Base-by-base conservation (phyloP, 2,797 vertebrate genomes). In the Pipistrellus nathusii region DNA sequence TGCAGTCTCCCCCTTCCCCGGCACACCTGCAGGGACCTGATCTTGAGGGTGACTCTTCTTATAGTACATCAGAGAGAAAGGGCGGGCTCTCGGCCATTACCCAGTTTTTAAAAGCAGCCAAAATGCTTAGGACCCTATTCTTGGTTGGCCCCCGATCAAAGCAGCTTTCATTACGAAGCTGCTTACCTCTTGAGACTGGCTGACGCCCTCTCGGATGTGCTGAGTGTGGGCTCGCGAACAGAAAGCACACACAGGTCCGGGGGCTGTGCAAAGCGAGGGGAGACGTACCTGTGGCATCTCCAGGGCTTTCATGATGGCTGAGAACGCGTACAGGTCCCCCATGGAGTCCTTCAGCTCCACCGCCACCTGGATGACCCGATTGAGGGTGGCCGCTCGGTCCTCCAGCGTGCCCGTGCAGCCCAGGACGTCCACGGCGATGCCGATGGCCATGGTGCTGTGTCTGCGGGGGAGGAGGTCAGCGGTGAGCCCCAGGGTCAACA, bases 301-400 rank as follows among this genome's bases (percentile, higher is more conserved):
- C 96, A 99, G 98, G n/a, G 99, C 99, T 97, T 99, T 99, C 99
- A 99, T 99, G 97, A 99, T 97, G 48, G 99, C 99, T 0, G 99
- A 99, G 98, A 99, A 99, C 0, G 99, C 99, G 11, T 99, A 99
- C 96, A 99, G 98, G 97, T 99, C 99, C n/a, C 99, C 99, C 98
- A 99, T 98, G 0, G 98, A 93, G 93, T 99, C 99, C 97, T 99
- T 99, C 95, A 99, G 98, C 96, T 99, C 99, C 97, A 99, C 96
- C 0, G 99, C 99, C 0, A 99, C 99, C 95, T 99, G 99, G 97
- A 99, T 99, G 97, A 99, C 99, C 93, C 98, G 99, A 88, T 99
- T 99, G 77, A 99, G 97, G 1, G 99, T 99, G 81, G 98, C 98
- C 0, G 99, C 99, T 83, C 99, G 98, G 62, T 99, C 99, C 85